These are phyloP conservation scores for Acanthosepion pharaonis DNA, from an alignment of 2,888 invertebrate species.

Conservation along the genomic window DNA sequence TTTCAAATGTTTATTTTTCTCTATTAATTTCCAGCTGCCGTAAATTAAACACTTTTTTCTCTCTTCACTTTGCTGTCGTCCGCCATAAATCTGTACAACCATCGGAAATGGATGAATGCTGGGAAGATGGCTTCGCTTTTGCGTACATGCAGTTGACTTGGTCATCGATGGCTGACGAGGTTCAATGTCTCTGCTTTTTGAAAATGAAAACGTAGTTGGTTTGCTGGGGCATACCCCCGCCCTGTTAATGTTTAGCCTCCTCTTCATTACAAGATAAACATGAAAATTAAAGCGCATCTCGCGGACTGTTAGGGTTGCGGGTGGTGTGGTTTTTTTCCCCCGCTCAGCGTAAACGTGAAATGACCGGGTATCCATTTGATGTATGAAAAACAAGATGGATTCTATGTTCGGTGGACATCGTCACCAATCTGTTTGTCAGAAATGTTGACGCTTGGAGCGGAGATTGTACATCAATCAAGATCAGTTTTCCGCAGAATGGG, in stretches of 20 bases:
- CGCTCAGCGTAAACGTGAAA: neutral
- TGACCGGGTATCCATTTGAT: neutral
- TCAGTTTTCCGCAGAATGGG: neutral
- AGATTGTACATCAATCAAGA: neutral
- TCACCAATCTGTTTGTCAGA: slow-evolving; percentile 9
- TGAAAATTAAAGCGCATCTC: neutral
- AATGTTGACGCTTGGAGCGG: neutral
- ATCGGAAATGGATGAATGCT: neutral
- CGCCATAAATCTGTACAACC: neutral
- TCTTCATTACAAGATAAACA: neutral
- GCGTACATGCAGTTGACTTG: neutral
- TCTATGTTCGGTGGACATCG: neutral
- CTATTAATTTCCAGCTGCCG: neutral
- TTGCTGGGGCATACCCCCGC: neutral
- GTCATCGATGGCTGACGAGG: neutral
- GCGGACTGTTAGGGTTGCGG: neutral
- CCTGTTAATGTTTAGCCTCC: neutral
- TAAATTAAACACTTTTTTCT: neutral
- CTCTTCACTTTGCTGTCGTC: neutral
- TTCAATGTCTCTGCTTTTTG: neutral
- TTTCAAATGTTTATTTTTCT: slow-evolving; percentile 9
- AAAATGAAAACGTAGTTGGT: neutral
- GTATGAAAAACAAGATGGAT: neutral
- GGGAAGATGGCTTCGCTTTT: slow-evolving; percentile 20
- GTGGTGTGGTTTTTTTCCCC: neutral